Base-by-base conservation (phyloP, 2,113 vertebrate genomes). In the Myrmophylax atrothorax region DNA sequence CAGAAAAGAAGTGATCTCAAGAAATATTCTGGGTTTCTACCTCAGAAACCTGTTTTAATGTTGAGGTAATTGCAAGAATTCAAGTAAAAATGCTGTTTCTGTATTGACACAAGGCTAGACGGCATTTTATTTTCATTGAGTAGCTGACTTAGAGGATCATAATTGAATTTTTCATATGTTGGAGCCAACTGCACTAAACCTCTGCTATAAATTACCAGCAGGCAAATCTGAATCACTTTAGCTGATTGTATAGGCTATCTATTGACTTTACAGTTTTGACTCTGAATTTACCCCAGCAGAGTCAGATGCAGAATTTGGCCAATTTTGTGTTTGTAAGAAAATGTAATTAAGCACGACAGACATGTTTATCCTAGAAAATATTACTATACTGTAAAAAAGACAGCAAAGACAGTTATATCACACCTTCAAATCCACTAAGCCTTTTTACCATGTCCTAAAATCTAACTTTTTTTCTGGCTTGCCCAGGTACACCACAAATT, bases 1-100 rank as follows among this genome's bases (percentile, higher is more conserved):
- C 31, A 73, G 35, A 55, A 46, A 74, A 84, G 52, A 93, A 87
- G 55, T 37, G 3, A 84, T 67, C 68, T 93, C 46, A 73, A 94
- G 74, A 95, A 95, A 87, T 69, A 47, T 55, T 9, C 14, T 52
- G 28, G 59, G 14, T 94, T 95, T 93, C 31, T 85, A 87, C 62
- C 73, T 93, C 64, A 88, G 85, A 93, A 97, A 80, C 31, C 12
- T 66, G 19, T 56, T 82, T 80, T 83, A 70, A 85, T 23, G 64
- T 44, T 68, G 66, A 89, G 38, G 52, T 72, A n/a, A 68, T 72
- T 67, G 18, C 17, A 2, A 46, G 64, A 93, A 93, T 59, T 86
- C 31, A 84, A 88, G 22, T 13, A 28, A 90, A 95, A 93, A 40
- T 44, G 37, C 7, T 53, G 6, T 50, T 90, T 80, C n/a, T 84